Percentiles rank a stretch among this genome's conserved stretches.
These are phyloP conservation scores for Paracanthobrama guichenoti DNA, from an alignment of 2,113 vertebrate genomes.

Conservation along the genomic window DNA sequence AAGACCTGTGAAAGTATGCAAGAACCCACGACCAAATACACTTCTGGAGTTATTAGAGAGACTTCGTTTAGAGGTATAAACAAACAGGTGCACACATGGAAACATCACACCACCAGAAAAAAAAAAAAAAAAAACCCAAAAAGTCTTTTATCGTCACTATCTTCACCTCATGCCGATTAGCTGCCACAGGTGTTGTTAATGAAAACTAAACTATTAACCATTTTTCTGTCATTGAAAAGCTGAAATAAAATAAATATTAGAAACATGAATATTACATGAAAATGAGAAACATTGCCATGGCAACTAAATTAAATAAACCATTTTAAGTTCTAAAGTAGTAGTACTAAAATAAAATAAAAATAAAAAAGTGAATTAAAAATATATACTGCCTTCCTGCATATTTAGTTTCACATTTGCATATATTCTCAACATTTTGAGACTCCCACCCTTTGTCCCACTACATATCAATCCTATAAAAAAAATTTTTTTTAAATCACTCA, in stretches of 20 bases:
- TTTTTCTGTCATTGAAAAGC: neutral
- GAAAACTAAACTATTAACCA: neutral
- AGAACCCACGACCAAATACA: constrained; percentile 79
- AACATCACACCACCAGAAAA: neutral
- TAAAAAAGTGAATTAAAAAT: neutral
- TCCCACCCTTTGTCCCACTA: neutral
- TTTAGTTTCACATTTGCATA: neutral
- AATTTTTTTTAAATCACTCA: neutral
- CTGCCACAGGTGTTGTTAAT: neutral
- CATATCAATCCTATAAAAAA: neutral
- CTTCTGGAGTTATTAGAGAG: constrained; percentile 86
- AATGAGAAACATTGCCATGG: neutral
- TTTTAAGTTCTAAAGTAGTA: neutral
- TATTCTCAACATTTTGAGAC: neutral
- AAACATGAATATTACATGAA: neutral
- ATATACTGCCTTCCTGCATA: neutral
- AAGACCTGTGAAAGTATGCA: constrained; percentile 76
- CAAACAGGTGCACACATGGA: neutral
- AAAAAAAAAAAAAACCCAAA: no score
- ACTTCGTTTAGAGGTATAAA: constrained; percentile 86
- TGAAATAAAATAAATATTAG: neutral
- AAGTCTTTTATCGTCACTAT: neutral
- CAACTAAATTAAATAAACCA: neutral
- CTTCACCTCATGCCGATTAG: neutral
- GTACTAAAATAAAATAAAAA: neutral